Evolutionary conservation across 1,140 invertebrate species (phyloP).

Genomic region (Diabrotica undecimpunctata): DNA sequence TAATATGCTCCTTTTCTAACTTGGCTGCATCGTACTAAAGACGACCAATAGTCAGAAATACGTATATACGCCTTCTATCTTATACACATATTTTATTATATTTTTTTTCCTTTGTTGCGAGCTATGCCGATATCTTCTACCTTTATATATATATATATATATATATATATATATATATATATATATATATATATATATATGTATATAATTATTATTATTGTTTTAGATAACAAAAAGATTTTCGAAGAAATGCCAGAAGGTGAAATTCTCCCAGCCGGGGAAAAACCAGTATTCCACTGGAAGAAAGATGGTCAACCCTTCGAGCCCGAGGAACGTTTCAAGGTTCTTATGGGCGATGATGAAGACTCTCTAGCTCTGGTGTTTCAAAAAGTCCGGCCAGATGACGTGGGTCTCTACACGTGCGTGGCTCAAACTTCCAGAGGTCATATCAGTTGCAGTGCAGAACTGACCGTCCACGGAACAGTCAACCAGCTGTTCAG

Average conservation of each 20-base stretch:
- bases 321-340: conserved; percentile 89
- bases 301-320: conserved; percentile 85
- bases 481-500: conserved; percentile 74
- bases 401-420: conserved; percentile 91
- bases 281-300: conserved; percentile 84
- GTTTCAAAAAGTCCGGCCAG: conserved; percentile 89
- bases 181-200: too few relatives aligned
- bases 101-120: too few relatives aligned
- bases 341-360: conserved; percentile 87
- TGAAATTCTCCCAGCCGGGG: conserved; percentile 67
- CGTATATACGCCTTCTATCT: too few relatives aligned
- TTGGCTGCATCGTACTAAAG: too few relatives aligned
- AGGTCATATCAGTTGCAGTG: conserved; percentile 90
- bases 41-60: too few relatives aligned
- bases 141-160: too few relatives aligned
- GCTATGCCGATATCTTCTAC: too few relatives aligned
- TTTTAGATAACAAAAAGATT: conserved; percentile 72
- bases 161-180: too few relatives aligned
- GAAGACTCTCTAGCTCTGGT: conserved; percentile 88
- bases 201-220: too few relatives aligned
- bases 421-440: conserved; percentile 89
- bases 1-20: too few relatives aligned
- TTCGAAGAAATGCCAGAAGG: conserved; percentile 68
- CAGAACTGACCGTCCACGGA: conserved; percentile 87
- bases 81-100: too few relatives aligned